phyloP scores from a whole-genome alignment of 2,797 vertebrate species.

The Manis javanica region DNA sequence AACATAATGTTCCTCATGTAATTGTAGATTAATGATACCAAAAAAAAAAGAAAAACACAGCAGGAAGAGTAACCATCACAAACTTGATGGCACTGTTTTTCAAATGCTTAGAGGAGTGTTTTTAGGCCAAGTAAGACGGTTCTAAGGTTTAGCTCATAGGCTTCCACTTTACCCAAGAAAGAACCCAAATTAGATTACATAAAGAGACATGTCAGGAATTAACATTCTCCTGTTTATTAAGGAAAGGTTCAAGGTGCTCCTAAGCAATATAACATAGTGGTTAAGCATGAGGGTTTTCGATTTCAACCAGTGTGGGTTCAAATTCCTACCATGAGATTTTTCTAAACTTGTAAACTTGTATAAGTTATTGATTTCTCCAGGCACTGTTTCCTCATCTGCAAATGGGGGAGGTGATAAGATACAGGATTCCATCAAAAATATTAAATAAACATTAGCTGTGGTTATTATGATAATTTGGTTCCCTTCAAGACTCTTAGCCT shows the following conservation, averaged over 20 bases:
- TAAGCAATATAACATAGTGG: background rate
- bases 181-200: background rate
- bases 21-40: no score
- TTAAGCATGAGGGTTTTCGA: background rate
- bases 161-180: background rate
- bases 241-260: background rate
- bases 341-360: background rate
- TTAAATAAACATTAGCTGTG: background rate
- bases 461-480: background rate
- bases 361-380: background rate
- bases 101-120: background rate
- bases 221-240: background rate
- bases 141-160: background rate
- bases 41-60: background rate
- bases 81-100: background rate
- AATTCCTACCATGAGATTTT: slow-evolving; percentile 40
- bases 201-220: background rate
- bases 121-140: background rate
- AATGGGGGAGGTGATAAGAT: background rate
- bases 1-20: no score
- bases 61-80: background rate
- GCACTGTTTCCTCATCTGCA: slow-evolving; percentile 1
- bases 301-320: background rate
- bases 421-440: background rate
- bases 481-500: background rate